These are phyloP conservation scores for Hypomecis punctinalis DNA, from an alignment of 2,888 invertebrate genomes.

Conservation along the genomic window DNA sequence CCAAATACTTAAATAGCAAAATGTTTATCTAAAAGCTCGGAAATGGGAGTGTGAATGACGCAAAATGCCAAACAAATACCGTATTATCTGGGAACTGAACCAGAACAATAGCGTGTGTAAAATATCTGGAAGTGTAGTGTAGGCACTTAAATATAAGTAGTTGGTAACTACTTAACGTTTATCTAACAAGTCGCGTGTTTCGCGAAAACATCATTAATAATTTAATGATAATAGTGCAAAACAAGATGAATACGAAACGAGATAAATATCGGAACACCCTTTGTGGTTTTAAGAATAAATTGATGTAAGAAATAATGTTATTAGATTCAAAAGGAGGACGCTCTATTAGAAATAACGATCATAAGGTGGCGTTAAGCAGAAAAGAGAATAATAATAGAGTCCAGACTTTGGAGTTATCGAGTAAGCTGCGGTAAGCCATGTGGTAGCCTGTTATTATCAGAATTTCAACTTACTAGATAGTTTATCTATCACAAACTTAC, in stretches of 20 bases:
- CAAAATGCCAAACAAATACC: constrained; percentile 50
- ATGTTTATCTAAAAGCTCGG: constrained; percentile 52
- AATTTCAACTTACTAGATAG: no score
- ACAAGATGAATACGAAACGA: neutral
- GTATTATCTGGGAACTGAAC: constrained; percentile 54
- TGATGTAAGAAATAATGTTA: no score
- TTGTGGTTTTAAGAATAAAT: no score
- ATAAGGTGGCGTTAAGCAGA: no score
- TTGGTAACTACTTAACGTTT: neutral
- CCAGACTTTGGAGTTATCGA: no score
- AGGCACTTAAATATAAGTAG: neutral
- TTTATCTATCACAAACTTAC: no score
- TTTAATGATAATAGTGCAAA: neutral
- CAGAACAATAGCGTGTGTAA: constrained; percentile 42
- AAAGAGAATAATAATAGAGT: no score
- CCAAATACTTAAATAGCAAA: constrained; percentile 35
- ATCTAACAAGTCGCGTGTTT: neutral
- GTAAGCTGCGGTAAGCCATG: no score
- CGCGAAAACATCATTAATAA: constrained; percentile 3
- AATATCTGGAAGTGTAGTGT: neutral
- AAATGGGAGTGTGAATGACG: constrained; percentile 53
- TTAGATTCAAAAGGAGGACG: no score
- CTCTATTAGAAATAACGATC: no score
- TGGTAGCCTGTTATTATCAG: no score
- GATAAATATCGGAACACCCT: neutral